Base-by-base conservation (phyloP, 2,113 vertebrate species). In the Malurus elegans region DNA sequence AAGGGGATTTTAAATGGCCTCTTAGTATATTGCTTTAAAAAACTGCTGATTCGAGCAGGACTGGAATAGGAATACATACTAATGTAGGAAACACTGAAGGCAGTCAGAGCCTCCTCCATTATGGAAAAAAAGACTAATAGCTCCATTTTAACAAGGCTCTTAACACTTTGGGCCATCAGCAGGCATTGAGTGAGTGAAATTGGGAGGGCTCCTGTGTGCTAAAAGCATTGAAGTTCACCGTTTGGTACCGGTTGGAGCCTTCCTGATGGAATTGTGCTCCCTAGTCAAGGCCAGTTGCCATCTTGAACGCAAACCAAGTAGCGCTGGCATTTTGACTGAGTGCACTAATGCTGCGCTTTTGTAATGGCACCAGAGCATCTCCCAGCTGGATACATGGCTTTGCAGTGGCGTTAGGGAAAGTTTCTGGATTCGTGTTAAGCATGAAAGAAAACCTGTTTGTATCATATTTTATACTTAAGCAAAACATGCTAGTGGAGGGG, bases 11-110 rank as follows among this genome's bases (percentile, higher is more conserved):
- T 96, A 97, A 98, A 97, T 97, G 96, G 96, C 95, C 97, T 98
- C 93, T 98, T 97, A 97, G 95, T 93, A 96, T 97, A 98, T 98
- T 98, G 97, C 97, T 97, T 97, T 97, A 96, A 95, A 97, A 98
- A 98, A 97, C 86, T 97, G 97, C 98, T 98, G 98, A 98, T 97
- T 97, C 96, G 84, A 97, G 97, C 96, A 97, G 93, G 93, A 93
- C 92, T 25, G 14, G 93, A 94, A 96, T 92, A 96, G 92, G 95
- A 97, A 98, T 96, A 97, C 97, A 95, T 96, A 96, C 97, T 97
- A 97, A 98, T 98, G 95, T 96, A 97, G 95, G 97, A 95, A 97
- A 92, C 79, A 95, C 89, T 91, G 93, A 96, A 95, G 95, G 80
- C 90, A 97, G 97, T 91, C 94, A 95, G 88, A 95, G 83, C 60